A percentile compares a stretch with the other conserved stretches of the same genome.
Conservation (phyloP, 2,888 invertebrate species). For the Meganola albula region DNA sequence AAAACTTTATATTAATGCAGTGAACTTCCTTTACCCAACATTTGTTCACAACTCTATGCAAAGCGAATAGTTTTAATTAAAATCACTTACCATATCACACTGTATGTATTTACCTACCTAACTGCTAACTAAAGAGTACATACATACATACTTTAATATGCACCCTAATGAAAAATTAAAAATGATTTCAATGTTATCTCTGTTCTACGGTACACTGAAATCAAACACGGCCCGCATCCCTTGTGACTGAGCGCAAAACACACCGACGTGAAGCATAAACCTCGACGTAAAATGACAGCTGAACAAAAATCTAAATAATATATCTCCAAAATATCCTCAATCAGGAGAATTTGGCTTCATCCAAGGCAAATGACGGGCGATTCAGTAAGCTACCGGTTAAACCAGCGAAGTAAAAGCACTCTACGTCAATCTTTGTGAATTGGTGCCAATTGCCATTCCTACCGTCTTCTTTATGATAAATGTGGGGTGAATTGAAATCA, state of each 20-base stretch:
- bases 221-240: too few relatives aligned
- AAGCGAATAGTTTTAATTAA: slow-evolving; percentile 41
- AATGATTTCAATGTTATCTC: too few relatives aligned
- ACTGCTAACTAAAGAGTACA: too few relatives aligned
- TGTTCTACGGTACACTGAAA: too few relatives aligned
- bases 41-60: slow-evolving; percentile 34
- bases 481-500: slow-evolving; percentile 61
- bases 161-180: too few relatives aligned
- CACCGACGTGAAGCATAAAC: too few relatives aligned
- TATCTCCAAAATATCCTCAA: slow-evolving; percentile 47
- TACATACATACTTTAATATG: too few relatives aligned
- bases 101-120: neutral
- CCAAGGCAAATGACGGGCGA: slow-evolving; percentile 56
- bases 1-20: slow-evolving; percentile 50
- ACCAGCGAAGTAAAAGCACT: slow-evolving; percentile 51
- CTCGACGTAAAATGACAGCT: slow-evolving; percentile 18
- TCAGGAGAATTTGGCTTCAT: slow-evolving; percentile 48
- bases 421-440: slow-evolving; percentile 59
- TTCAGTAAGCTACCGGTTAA: slow-evolving; percentile 54
- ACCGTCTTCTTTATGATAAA: slow-evolving; percentile 49
- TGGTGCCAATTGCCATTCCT: slow-evolving; percentile 51
- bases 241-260: too few relatives aligned
- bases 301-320: too few relatives aligned
- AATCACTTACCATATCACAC: too few relatives aligned
- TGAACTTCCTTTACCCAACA: slow-evolving; percentile 39